phyloP scores from a whole-genome alignment of 2,797 vertebrate species.

The Chelon auratus region DNA sequence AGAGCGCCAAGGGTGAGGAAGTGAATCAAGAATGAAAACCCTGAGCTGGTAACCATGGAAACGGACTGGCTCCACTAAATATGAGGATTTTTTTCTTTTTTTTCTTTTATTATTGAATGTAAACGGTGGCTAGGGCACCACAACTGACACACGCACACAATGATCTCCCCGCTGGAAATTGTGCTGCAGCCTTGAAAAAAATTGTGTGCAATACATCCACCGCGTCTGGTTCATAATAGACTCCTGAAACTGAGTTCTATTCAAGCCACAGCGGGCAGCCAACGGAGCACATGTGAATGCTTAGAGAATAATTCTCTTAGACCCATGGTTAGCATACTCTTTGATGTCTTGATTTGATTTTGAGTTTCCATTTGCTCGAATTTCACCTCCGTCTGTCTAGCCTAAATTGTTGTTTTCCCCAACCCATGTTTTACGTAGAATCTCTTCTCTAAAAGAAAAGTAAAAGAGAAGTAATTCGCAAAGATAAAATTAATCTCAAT shows the following conservation, averaged over 20 bases:
- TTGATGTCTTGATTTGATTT: conserved; percentile 58
- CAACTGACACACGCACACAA: conserved; percentile 23
- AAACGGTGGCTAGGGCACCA: conserved; percentile 53
- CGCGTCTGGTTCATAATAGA: conserved; percentile 13
- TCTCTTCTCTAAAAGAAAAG: background rate
- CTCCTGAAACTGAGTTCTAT: conserved; percentile 21
- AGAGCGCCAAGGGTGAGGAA: conserved; percentile 51
- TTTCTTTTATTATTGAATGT: conserved; percentile 32
- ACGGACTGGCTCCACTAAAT: conserved; percentile 58
- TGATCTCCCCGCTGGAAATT: conserved; percentile 14
- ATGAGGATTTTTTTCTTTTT: conserved; percentile 51
- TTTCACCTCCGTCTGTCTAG: conserved; percentile 12
- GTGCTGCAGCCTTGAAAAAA: conserved; percentile 23
- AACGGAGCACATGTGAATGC: conserved; percentile 30
- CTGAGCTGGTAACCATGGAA: conserved; percentile 73
- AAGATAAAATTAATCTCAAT: too few species aligned
- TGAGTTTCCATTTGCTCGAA: conserved; percentile 28
- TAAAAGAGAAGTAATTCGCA: too few species aligned
- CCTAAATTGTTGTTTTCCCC: background rate
- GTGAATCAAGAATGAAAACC: conserved; percentile 67
- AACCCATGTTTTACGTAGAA: background rate
- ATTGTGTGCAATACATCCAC: conserved; percentile 9
- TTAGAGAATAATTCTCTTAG: conserved; percentile 26
- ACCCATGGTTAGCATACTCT: conserved; percentile 13
- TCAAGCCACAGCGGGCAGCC: conserved; percentile 31